phyloP scores from a whole-genome alignment of 2,113 vertebrate genomes.

The Amphiprion ocellaris region DNA sequence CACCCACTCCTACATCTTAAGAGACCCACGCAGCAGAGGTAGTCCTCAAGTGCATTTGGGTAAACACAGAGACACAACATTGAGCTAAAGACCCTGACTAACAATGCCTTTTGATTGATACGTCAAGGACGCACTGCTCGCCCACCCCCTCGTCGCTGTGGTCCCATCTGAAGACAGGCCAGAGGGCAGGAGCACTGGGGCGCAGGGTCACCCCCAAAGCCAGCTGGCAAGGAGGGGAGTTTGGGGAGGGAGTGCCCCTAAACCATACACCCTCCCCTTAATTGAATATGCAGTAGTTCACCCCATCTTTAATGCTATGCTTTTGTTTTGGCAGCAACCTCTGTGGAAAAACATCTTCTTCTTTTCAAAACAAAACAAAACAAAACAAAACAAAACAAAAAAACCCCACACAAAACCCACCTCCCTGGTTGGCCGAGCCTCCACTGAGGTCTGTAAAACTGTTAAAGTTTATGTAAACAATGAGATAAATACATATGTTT shows the following conservation, averaged over 20 bases:
- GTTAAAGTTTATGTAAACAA: slow-evolving; percentile 99
- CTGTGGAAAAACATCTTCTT: slow-evolving; percentile 83
- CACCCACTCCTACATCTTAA: slow-evolving; percentile 49
- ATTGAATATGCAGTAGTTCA: slow-evolving; percentile 76
- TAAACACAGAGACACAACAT: slow-evolving; percentile 66
- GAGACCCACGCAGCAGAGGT: slow-evolving; percentile 68
- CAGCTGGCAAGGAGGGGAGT: slow-evolving; percentile 75
- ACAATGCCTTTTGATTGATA: slow-evolving; percentile 82
- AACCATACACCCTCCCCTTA: slow-evolving; percentile 55
- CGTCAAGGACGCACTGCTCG: slow-evolving; percentile 70
- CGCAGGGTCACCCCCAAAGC: slow-evolving; percentile 76
- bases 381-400: slow-evolving; percentile 14
- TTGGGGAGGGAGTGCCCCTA: slow-evolving; percentile 23
- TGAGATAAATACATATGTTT: slow-evolving; percentile 99
- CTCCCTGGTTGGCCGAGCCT: slow-evolving; percentile 91
- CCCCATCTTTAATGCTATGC: slow-evolving; percentile 58
- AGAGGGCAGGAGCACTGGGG: slow-evolving; percentile 79
- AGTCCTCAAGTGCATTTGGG: slow-evolving; percentile 73
- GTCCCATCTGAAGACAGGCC: slow-evolving; percentile 76
- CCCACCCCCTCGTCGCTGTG: slow-evolving; percentile 39
- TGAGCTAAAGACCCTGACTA: slow-evolving; percentile 67
- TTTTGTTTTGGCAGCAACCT: slow-evolving; percentile 85
- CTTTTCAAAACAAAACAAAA: slow-evolving; percentile 14
- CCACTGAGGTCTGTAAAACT: slow-evolving; percentile 98
- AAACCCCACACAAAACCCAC: slow-evolving; percentile 59